phyloP scores from a whole-genome alignment of 2,113 vertebrate genomes.

The Spilogale gracilis region DNA sequence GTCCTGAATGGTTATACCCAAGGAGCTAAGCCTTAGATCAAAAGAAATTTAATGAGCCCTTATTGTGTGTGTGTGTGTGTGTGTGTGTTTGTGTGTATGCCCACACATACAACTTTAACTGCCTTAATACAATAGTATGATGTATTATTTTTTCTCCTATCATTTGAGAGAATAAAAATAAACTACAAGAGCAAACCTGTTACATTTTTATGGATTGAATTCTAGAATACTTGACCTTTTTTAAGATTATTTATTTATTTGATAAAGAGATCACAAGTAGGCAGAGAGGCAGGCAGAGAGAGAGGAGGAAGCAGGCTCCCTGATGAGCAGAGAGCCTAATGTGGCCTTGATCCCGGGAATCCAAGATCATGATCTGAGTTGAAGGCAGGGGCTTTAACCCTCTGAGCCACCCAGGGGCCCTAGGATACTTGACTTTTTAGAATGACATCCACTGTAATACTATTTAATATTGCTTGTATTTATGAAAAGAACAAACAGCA shows the following conservation, averaged over 20 bases:
- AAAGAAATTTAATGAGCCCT: conserved; percentile 30
- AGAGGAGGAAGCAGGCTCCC: too few relatives aligned
- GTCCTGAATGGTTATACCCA: not conserved
- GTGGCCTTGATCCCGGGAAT: too few relatives aligned
- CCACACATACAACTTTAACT: not conserved
- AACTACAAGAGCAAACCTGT: not conserved
- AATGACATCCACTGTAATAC: not conserved
- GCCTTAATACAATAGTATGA: conserved; percentile 14
- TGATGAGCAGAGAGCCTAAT: too few relatives aligned
- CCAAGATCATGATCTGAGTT: too few relatives aligned
- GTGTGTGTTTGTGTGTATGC: not conserved
- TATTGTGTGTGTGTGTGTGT: not conserved
- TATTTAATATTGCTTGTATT: not conserved
- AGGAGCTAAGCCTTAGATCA: conserved; percentile 3
- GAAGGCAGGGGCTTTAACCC: too few relatives aligned
- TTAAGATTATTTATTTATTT: too few relatives aligned
- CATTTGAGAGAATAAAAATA: not conserved
- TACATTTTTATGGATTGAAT: not conserved
- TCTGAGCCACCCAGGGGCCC: too few relatives aligned
- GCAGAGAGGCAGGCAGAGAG: too few relatives aligned
- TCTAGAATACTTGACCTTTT: conserved; percentile 50
- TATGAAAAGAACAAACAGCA: conserved; percentile 61
- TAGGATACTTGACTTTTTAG: conserved; percentile 45
- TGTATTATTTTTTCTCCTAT: not conserved
- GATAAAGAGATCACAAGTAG: too few relatives aligned